Evolutionary conservation across 1,140 invertebrate species (phyloP).

Genomic region (Pseudachorutes palmiensis): DNA sequence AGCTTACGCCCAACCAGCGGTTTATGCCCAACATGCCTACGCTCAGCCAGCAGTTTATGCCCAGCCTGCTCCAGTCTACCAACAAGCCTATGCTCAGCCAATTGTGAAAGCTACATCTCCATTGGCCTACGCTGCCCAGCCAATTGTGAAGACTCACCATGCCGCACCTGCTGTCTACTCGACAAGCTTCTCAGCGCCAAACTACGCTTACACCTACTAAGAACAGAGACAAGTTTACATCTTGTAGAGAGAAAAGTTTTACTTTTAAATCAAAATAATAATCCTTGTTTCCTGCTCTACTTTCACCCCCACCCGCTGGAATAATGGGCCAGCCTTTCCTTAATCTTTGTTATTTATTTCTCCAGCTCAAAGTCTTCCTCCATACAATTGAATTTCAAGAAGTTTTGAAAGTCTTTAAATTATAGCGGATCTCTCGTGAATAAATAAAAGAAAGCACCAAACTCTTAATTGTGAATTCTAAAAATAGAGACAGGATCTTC

Average conservation of each 20-base stretch:
- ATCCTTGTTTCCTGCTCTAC: neutral
- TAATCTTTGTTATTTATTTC: neutral
- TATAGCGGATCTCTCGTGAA: neutral
- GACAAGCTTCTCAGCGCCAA: neutral
- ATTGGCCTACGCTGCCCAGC: neutral
- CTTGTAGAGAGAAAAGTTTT: neutral
- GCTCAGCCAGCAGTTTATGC: neutral
- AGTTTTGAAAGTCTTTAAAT: neutral
- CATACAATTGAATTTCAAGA: neutral
- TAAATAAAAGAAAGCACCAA: neutral
- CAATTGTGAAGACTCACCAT: neutral
- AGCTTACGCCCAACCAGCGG: neutral
- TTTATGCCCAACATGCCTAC: neutral
- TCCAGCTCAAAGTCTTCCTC: neutral
- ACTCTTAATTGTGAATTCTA: neutral
- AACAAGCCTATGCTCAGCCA: neutral
- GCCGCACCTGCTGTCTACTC: neutral
- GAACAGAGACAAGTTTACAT: neutral
- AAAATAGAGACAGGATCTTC: neutral
- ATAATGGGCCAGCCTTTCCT: neutral
- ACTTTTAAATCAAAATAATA: neutral
- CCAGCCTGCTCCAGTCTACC: neutral
- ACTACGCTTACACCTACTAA: slow-evolving; percentile 1
- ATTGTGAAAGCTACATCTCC: neutral
- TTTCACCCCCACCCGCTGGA: neutral